Conservation (phyloP, 2,797 vertebrate species). For the Echeneis naucrates region DNA sequence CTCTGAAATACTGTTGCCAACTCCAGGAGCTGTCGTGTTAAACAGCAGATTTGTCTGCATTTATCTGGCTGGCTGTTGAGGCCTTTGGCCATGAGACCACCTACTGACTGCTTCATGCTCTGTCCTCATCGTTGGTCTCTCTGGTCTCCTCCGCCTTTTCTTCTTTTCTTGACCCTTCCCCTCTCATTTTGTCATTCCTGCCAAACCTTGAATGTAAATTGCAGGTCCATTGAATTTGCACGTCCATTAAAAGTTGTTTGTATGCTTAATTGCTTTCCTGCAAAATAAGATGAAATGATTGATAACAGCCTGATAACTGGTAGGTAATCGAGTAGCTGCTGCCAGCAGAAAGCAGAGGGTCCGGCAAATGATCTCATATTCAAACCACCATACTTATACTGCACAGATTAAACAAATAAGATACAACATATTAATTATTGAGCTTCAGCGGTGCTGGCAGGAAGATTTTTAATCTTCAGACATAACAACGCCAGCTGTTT, state of each 20-base stretch:
- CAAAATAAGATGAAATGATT: conserved; percentile 2
- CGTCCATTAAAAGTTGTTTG: background rate
- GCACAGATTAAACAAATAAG: background rate
- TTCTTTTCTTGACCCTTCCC: background rate
- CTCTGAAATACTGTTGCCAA: background rate
- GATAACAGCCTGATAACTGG: background rate
- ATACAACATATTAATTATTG: background rate
- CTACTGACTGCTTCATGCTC: background rate
- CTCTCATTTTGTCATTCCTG: background rate
- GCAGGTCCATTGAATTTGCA: background rate
- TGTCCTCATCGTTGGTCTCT: background rate
- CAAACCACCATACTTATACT: background rate
- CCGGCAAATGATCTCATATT: background rate
- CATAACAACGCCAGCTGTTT: too few relatives aligned
- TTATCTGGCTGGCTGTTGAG: background rate
- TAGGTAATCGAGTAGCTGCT: background rate
- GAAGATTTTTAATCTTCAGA: background rate
- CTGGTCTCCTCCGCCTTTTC: background rate
- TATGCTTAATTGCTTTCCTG: background rate
- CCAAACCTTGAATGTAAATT: background rate
- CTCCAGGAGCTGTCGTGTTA: background rate
- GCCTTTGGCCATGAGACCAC: conserved; percentile 2
- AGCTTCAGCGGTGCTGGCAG: background rate
- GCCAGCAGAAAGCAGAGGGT: background rate
- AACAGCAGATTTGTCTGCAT: background rate